A percentile compares a stretch with the other conserved stretches of the same genome.
Conservation (phyloP, 2,113 vertebrate species). For the Heterotis niloticus region DNA sequence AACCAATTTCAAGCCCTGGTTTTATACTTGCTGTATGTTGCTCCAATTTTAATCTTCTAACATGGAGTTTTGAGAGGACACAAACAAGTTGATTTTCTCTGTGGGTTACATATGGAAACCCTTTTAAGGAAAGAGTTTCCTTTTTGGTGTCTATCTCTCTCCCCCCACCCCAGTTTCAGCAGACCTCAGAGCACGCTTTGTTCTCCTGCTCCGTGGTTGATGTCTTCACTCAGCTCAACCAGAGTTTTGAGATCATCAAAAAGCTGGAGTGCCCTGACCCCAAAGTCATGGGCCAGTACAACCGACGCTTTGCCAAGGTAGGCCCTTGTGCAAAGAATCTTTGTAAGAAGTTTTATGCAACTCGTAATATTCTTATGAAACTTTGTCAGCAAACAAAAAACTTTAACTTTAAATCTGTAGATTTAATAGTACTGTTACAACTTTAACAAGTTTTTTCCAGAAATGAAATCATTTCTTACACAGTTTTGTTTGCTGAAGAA, state of each 20-base stretch:
- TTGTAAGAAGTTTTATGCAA: too few species aligned
- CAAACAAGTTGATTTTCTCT: not conserved
- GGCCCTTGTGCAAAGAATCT: slow-evolving; percentile 18
- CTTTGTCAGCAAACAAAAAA: not conserved
- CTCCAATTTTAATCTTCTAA: not conserved
- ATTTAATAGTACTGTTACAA: not conserved
- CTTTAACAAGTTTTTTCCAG: not conserved
- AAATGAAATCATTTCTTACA: not conserved
- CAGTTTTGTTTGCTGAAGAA: not conserved
- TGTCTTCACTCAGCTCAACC: slow-evolving; percentile 97
- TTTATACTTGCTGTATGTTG: not conserved
- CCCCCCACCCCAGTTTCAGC: slow-evolving; percentile 76
- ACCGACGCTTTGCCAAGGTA: slow-evolving; percentile 90
- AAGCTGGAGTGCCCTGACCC: slow-evolving; percentile 93
- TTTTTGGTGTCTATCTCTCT: not conserved
- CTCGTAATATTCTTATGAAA: too few species aligned
- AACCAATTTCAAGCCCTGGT: too few species aligned
- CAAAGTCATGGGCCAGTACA: slow-evolving; percentile 78
- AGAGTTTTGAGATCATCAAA: slow-evolving; percentile 96
- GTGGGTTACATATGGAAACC: not conserved
- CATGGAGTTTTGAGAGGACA: not conserved
- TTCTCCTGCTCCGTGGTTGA: slow-evolving; percentile 98
- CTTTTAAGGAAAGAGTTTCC: too few species aligned
- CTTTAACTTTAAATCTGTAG: not conserved
- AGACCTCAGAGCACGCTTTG: slow-evolving; percentile 90